Conservation (phyloP, 1,140 invertebrate species). For the Euwallacea similis region DNA sequence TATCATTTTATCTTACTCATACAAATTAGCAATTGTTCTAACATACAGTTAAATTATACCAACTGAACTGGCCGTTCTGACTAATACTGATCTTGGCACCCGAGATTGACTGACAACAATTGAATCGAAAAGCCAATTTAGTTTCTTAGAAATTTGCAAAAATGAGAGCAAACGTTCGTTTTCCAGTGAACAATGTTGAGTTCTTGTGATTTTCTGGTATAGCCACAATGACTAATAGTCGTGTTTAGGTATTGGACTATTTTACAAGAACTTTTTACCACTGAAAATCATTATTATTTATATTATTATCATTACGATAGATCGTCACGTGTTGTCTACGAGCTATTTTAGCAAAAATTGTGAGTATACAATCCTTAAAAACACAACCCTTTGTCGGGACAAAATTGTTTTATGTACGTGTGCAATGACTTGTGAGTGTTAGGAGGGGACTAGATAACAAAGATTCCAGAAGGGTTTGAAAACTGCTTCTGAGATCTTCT, state of each 20-base stretch:
- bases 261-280: conserved; percentile 30
- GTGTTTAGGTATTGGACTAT: neutral
- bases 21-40: conserved; percentile 40
- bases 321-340: conserved; percentile 12
- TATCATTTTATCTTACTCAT: conserved; percentile 40
- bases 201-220: too few species aligned
- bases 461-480: too few species aligned
- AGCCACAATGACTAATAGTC: neutral
- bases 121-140: conserved; percentile 38
- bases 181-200: too few species aligned
- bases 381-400: conserved; percentile 19
- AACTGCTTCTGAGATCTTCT: too few species aligned
- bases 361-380: conserved; percentile 18
- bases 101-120: conserved; percentile 35
- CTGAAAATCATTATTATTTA: conserved; percentile 6
- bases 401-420: neutral
- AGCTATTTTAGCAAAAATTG: conserved; percentile 34
- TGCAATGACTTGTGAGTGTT: too few species aligned
- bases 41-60: conserved; percentile 41
- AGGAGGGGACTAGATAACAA: too few species aligned
- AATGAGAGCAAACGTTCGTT: neutral
- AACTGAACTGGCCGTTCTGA: conserved; percentile 51
- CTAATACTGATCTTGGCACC: conserved; percentile 53
- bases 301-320: neutral
- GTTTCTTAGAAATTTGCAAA: conserved; percentile 7